Conservation (phyloP, 2,888 invertebrate species). For the Brassicogethes aeneus region DNA sequence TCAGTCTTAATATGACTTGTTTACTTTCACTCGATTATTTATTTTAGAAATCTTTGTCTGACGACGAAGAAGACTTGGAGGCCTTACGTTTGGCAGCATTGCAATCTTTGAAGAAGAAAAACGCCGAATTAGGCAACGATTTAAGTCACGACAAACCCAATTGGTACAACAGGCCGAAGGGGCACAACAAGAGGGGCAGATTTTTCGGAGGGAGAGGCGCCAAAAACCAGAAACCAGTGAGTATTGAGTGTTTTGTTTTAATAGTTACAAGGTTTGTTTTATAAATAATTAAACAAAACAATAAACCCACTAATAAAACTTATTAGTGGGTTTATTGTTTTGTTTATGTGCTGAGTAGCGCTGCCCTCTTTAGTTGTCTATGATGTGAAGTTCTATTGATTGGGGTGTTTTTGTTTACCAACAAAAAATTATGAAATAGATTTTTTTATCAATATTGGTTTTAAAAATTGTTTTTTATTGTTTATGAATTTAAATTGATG, state of each 20-base stretch:
- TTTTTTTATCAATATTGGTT: too few species aligned
- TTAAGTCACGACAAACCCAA: constrained; percentile 5
- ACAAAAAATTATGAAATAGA: too few species aligned
- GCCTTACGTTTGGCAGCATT: constrained; percentile 43
- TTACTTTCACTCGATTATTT: constrained; percentile 8
- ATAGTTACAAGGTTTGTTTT: background rate
- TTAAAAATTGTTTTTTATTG: too few species aligned
- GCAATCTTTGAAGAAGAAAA: constrained; percentile 36
- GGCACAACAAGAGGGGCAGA: constrained; percentile 19
- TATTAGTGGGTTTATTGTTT: too few species aligned
- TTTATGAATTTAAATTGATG: too few species aligned
- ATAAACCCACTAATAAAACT: too few species aligned
- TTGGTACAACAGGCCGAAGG: constrained; percentile 13
- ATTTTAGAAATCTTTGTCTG: constrained; percentile 32
- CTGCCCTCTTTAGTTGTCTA: too few species aligned
- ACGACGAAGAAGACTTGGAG: constrained; percentile 47
- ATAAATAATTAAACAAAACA: too few species aligned
- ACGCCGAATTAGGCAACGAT: constrained; percentile 2
- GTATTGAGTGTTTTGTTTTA: constrained; percentile 5
- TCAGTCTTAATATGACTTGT: background rate
- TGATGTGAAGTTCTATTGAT: too few species aligned
- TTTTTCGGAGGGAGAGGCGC: constrained; percentile 18
- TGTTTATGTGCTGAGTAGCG: too few species aligned
- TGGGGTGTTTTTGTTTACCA: too few species aligned
- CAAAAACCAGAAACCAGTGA: constrained; percentile 13